A percentile compares a stretch with the other conserved stretches of the same genome.
Evolutionary conservation across 2,113 vertebrate genomes (phyloP).

Genomic region (Rhinoptilus africanus): DNA sequence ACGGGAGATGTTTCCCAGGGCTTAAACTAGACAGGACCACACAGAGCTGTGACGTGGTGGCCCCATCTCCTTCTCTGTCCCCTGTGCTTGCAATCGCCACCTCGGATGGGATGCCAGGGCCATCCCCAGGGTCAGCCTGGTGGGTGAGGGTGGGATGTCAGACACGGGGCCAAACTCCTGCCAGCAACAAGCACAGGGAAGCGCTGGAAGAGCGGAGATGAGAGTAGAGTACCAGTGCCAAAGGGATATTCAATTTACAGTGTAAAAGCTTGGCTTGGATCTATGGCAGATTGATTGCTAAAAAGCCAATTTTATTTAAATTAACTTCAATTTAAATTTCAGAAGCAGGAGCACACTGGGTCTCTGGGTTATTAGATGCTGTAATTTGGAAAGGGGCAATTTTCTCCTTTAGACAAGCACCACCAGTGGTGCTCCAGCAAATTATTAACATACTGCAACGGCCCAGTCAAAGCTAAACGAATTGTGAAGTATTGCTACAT

Average conservation of each 20-base stretch:
- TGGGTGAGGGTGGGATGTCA: background rate
- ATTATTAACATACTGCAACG: background rate
- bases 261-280: background rate
- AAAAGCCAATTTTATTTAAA: constrained; percentile 61
- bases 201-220: background rate
- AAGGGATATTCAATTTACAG: constrained; percentile 11
- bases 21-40: accelerated
- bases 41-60: accelerated
- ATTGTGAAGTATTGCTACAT: background rate
- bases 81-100: background rate
- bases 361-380: constrained; percentile 15
- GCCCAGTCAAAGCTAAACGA: background rate
- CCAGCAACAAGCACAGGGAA: accelerated
- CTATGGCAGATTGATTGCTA: constrained; percentile 27
- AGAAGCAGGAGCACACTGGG: background rate
- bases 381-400: background rate
- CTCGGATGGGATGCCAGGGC: background rate
- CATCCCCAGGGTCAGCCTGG: background rate
- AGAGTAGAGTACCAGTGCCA: background rate
- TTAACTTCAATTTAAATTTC: constrained; percentile 53
- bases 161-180: background rate
- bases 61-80: background rate
- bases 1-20: background rate
- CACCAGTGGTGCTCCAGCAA: background rate
- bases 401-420: background rate